These are phyloP conservation scores for Antedon bifida DNA, from an alignment of 35 echinoderm and acorn worm species.

Conservation along the genomic window DNA sequence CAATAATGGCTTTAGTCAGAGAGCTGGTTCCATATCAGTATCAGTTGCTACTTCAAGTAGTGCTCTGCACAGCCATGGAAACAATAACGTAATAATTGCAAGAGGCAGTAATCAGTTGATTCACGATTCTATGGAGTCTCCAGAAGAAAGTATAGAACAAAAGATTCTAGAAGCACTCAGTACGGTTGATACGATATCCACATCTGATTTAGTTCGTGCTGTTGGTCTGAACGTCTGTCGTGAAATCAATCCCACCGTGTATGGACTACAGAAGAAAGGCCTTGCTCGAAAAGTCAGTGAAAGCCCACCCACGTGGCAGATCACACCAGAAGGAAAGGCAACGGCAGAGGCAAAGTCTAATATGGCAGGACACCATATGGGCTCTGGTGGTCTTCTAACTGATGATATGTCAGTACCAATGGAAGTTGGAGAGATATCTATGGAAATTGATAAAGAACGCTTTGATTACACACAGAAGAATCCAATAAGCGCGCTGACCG, in stretches of 20 bases:
- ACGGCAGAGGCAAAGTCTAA: neutral
- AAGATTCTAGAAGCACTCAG: slow-evolving; percentile 23
- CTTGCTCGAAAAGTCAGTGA: slow-evolving; percentile 19
- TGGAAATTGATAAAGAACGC: slow-evolving; percentile 37
- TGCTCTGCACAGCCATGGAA: neutral
- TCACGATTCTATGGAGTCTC: neutral
- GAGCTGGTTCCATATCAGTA: neutral
- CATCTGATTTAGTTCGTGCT: slow-evolving; percentile 7
- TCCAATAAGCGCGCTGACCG: slow-evolving; percentile 91
- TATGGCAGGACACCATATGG: neutral
- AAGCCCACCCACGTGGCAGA: slow-evolving; percentile 28
- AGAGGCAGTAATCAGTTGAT: neutral
- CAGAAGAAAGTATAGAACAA: slow-evolving; percentile 6
- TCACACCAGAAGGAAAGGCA: slow-evolving; percentile 19
- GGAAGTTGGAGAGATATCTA: neutral
- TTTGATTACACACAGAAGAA: slow-evolving; percentile 85
- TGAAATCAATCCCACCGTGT: slow-evolving; percentile 34
- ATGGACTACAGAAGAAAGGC: slow-evolving; percentile 18
- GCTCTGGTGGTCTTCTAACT: neutral
- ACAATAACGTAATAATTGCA: neutral
- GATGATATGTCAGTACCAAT: neutral
- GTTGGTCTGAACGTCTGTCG: slow-evolving; percentile 19
- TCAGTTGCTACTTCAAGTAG: neutral
- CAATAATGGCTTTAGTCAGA: neutral
- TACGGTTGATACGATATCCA: slow-evolving; percentile 14